Evolutionary conservation across 2,113 vertebrate genomes (phyloP), one percentile per base, ranked within the genome.

Genomic region (Carassius gibelio): DNA sequence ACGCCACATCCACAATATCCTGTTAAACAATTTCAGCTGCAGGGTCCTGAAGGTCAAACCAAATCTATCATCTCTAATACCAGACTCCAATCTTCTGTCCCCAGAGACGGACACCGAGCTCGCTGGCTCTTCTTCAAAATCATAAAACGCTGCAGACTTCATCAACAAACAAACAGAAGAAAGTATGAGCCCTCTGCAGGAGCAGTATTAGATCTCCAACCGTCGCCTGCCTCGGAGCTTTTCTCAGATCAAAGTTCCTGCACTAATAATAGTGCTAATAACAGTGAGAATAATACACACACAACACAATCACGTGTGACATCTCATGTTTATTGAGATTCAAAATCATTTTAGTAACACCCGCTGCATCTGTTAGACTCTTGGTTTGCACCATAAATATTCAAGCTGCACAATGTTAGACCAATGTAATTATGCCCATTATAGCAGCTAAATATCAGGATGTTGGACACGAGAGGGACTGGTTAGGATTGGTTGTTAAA

Each of bases 371-470:
- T 42, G 34, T 90, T 26, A 90, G 77, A 87, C 90, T 87, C 93
- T 21, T 42, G 34, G 50, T 91, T 91, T 62, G 92, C 89, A 93
- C 26, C 48, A 66, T 71, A 74, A 83, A 95, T 95, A 94, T 95
- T 8, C 7, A 4, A 9, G 45, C 45, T 48, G 9, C 45, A 48
- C 30, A 8, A 8, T 42, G 42, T 7, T 42, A 7, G 8, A 76
- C 57, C 10, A 50, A 3, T 50, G 4, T 26, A 38, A 7, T 30
- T 36, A 69, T 36, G 45, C 34, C 5, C 21, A 57, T 48, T 13
- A 14, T 14, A 30, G 64, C 64, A 68, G 62, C 23, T 15, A 2
- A 30, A 68, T 17, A 68, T 34, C 2, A 68, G 13, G 5, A 38
- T 38, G 38, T 38, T 7, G 38, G 38, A 38, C 38, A 38, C 38